Evolutionary conservation across 2,888 invertebrate species (phyloP), one percentile per base, ranked within the genome.

Genomic region (Macrostomum cliftonense): DNA sequence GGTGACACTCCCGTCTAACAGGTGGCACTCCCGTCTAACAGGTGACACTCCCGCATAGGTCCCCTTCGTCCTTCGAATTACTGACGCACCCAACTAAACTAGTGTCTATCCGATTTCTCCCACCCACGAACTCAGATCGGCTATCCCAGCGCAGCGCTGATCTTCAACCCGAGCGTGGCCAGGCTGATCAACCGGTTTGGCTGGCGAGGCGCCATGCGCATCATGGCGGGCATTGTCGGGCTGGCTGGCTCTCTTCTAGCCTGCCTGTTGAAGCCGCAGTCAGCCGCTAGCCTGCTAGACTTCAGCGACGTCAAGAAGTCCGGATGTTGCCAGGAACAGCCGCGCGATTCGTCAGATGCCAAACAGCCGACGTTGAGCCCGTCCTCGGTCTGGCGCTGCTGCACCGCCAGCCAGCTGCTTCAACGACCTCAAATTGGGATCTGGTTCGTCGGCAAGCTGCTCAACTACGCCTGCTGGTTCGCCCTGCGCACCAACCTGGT

Each of bases 381-480:
- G 5, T 28, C 28, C 5, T 4, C 28, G 28, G 28, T 28, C 28
- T 28, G 28, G 4, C 28, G 28, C 5, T 28, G 28, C 28, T 28
- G 28, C 28, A 28, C 28, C 4, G 7, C 13, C 14, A 46, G 46
- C 38, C 14, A 17, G 21, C 2, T 46, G 14, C 16, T n/a, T 2
- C 40, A 36, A 7, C 21, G n/a, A 2, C 44, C 17, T 17, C 47
- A 47, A 20, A 46, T 47, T 2, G 28, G 14, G 9, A 13, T 46
- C n/a, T 47, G 47, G 47, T 28, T 47, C 36, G n/a, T 47, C 19
- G 47, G 46, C 12, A 47, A 47, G 37, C 47, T 45, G 14, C 14
- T 47, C 5, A 47, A 47, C 20, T 47, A 47, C 37, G 44, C 20
- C 36, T 47, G 45, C 17, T 47, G 47, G 47, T 47, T 45, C 47